These are phyloP conservation scores for Blastobasis adustella DNA, from an alignment of 2,888 invertebrate genomes.

Conservation along the genomic window DNA sequence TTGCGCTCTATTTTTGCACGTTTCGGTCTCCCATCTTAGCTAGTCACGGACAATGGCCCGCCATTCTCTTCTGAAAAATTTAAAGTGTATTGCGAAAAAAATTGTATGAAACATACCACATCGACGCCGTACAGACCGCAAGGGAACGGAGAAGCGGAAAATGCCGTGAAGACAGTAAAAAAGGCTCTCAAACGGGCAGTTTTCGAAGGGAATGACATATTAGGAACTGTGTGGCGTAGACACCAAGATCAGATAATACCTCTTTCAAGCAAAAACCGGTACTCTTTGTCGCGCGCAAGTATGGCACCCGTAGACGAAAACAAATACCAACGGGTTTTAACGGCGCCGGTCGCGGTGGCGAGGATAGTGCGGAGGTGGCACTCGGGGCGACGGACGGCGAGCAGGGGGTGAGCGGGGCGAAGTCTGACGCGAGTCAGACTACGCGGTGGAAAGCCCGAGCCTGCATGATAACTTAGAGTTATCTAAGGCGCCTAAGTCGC, in stretches of 20 bases:
- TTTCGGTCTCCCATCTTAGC: slow-evolving; percentile 18
- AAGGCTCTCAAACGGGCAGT: no score
- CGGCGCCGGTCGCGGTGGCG: not conserved
- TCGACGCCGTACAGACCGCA: not conserved
- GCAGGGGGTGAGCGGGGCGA: not conserved
- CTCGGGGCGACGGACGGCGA: not conserved
- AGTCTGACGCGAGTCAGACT: not conserved
- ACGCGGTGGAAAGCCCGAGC: not conserved
- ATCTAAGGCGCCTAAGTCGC: not conserved
- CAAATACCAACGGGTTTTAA: not conserved
- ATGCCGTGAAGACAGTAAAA: no score
- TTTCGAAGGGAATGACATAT: no score
- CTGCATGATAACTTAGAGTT: not conserved
- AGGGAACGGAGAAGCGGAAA: not conserved
- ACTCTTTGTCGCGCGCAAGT: not conserved
- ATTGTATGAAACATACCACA: not conserved
- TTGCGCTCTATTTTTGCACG: slow-evolving; percentile 15
- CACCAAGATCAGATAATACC: not conserved
- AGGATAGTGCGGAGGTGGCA: not conserved
- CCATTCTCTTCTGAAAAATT: slow-evolving; percentile 19
- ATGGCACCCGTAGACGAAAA: not conserved
- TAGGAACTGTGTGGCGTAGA: not conserved
- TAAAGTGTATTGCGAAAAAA: slow-evolving; percentile 7
- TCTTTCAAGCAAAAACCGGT: not conserved
- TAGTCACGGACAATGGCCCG: slow-evolving; percentile 21